phyloP scores from a whole-genome alignment of 2,888 invertebrate genomes.

The Salticus scenicus region DNA sequence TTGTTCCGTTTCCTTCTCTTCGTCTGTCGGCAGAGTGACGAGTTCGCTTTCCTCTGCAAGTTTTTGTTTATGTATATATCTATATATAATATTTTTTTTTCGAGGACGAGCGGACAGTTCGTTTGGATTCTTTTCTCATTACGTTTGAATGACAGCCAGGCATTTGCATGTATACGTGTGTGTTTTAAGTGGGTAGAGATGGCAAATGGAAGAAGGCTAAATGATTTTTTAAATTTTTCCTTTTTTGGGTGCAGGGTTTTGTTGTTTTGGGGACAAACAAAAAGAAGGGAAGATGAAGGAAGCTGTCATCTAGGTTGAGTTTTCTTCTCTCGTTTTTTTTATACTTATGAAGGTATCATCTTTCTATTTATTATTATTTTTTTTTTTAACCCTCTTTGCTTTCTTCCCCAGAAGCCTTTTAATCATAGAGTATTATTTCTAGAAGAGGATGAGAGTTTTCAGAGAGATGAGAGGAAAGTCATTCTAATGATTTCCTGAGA shows the following conservation, averaged over 20 bases:
- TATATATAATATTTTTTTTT: conserved; percentile 1
- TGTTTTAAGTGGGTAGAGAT: conserved; percentile 14
- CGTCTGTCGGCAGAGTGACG: conserved; percentile 55
- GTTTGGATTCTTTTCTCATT: conserved; percentile 27
- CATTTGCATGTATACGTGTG: conserved; percentile 21
- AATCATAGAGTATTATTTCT: conserved; percentile 9
- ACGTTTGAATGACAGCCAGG: conserved; percentile 19
- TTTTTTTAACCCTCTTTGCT: not conserved
- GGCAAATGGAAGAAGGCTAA: not conserved
- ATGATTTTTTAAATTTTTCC: conserved; percentile 1
- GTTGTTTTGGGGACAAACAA: conserved; percentile 13
- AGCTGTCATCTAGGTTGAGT: not conserved
- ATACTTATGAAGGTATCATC: not conserved
- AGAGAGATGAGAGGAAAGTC: not conserved
- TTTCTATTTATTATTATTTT: not conserved
- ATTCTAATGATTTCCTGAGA: not conserved
- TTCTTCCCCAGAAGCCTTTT: not conserved
- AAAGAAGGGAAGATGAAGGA: conserved; percentile 10
- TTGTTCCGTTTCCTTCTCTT: conserved; percentile 47
- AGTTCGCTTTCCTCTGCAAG: conserved; percentile 16
- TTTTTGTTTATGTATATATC: conserved; percentile 11
- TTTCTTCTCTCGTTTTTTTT: not conserved
- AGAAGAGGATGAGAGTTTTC: not conserved
- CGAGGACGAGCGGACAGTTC: conserved; percentile 1
- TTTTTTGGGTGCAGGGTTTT: not conserved